Evolutionary conservation across 2,113 vertebrate species (phyloP).

Genomic region (Calypte anna): DNA sequence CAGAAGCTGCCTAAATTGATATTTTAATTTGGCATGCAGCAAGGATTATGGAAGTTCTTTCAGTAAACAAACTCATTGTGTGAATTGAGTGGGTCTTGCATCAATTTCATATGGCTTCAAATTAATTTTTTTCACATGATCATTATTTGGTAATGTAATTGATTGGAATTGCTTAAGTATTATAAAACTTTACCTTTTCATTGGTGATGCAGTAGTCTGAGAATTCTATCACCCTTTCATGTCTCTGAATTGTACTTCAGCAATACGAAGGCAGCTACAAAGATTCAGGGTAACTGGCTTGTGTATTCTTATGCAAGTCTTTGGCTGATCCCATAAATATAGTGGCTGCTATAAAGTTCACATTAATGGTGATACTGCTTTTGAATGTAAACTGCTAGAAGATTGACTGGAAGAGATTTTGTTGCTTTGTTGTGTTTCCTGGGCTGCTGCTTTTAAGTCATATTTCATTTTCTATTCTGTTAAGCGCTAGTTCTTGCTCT

Average conservation of each 20-base stretch:
- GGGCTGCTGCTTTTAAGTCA: not conserved
- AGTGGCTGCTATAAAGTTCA: not conserved
- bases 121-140: not conserved
- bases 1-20: not conserved
- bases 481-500: slow-evolving; percentile 5
- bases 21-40: not conserved
- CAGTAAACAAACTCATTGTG: not conserved
- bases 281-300: not conserved
- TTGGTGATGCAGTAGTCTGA: not conserved
- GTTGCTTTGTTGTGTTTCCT: slow-evolving; percentile 24
- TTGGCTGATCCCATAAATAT: slow-evolving; percentile 36
- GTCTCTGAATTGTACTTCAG: not conserved
- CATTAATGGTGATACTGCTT: not conserved
- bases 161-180: not conserved
- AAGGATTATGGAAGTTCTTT: not conserved
- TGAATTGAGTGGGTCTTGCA: not conserved
- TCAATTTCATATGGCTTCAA: slow-evolving; percentile 56
- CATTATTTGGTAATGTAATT: not conserved
- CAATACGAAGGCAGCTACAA: not conserved
- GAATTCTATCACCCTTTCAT: not conserved
- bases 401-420: not conserved
- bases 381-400: not conserved
- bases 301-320: not conserved
- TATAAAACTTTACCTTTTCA: not conserved
- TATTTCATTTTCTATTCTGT: not conserved